Evolutionary conservation across 2,888 invertebrate genomes (phyloP).

Genomic region (Antitype chi): DNA sequence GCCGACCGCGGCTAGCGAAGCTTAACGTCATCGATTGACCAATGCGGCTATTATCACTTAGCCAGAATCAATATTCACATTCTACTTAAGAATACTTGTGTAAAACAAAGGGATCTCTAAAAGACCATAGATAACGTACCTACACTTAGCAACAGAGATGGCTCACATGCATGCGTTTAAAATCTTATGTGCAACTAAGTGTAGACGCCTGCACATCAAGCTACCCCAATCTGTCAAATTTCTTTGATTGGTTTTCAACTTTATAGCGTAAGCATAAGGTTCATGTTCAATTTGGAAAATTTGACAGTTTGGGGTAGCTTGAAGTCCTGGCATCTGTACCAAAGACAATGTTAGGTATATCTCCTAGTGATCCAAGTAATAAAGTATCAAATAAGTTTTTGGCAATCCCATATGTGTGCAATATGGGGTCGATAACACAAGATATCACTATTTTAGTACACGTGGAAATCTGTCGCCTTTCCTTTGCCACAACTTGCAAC

Average conservation of each 20-base stretch:
- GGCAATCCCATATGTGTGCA: constrained; percentile 7
- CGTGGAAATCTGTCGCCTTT: constrained; percentile 19
- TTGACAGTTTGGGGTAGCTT: too few species aligned
- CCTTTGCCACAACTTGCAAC: not conserved
- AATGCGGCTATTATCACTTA: too few species aligned
- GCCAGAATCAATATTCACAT: too few species aligned
- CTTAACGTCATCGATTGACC: too few species aligned
- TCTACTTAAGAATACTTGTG: not conserved
- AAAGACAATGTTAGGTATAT: not conserved
- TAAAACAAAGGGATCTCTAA: not conserved
- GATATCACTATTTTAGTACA: constrained; percentile 13
- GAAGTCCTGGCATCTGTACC: too few species aligned
- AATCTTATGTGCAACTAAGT: not conserved
- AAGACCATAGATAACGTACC: not conserved
- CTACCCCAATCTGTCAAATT: too few species aligned
- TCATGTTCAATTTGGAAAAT: too few species aligned
- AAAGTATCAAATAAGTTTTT: not conserved
- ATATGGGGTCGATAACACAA: constrained; percentile 14
- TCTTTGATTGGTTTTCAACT: too few species aligned
- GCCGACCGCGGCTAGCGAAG: too few species aligned
- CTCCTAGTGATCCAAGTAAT: not conserved
- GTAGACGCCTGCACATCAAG: not conserved
- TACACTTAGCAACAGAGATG: not conserved
- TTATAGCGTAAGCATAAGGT: too few species aligned
- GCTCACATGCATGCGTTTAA: not conserved